Evolutionary conservation across 2,113 vertebrate species (phyloP).

Genomic region (Steatornis caripensis): DNA sequence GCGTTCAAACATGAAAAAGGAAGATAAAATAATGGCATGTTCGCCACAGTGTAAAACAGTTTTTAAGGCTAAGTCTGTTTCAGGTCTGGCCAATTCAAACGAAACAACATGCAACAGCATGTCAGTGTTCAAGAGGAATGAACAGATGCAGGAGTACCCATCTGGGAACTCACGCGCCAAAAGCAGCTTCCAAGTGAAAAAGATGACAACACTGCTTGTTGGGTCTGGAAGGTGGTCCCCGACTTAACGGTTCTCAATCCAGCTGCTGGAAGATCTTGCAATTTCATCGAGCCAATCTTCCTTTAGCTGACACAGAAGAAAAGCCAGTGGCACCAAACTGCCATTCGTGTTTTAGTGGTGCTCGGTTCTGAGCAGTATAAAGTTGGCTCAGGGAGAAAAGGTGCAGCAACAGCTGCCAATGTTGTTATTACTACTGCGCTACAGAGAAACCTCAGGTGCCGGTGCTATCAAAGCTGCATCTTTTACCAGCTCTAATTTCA

Average conservation of each 20-base stretch:
- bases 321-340: not conserved
- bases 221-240: not conserved
- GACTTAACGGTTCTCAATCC: not conserved
- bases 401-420: not conserved
- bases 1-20: not conserved
- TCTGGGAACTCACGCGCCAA: not conserved
- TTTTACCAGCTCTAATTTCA: not conserved
- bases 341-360: not conserved
- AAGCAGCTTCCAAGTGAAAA: not conserved
- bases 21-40: not conserved
- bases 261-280: not conserved
- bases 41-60: not conserved
- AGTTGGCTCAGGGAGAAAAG: not conserved
- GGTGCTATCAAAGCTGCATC: not conserved
- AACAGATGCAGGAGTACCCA: not conserved
- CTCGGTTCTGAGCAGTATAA: not conserved
- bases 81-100: not conserved
- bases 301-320: not conserved
- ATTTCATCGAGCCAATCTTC: not conserved
- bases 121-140: not conserved
- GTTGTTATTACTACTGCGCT: not conserved
- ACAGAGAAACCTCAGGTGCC: not conserved
- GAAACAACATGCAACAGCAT: not conserved
- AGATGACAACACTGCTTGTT: not conserved
- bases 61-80: not conserved